Evolutionary conservation across 2,888 invertebrate genomes (phyloP), one percentile per base, ranked within the genome.

Genomic region (Nemurella pictetii): DNA sequence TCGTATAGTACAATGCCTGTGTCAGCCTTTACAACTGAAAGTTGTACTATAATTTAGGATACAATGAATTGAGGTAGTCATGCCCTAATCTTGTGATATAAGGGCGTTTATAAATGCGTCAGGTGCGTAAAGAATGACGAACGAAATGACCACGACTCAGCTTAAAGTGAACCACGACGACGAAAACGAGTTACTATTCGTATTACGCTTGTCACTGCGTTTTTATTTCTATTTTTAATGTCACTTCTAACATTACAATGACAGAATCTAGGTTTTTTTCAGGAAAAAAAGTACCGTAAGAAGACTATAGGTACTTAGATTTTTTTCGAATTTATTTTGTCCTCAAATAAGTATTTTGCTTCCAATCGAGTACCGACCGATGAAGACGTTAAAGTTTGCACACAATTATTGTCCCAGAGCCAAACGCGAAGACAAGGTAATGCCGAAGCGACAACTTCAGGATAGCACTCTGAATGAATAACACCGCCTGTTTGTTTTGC

Each of bases 1-100:
- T 55, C 20, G 55, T n/a, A 12, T 55, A 20, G 55, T 55, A 55
- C 55, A 55, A 55, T 7, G 55, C 55, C 55, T 55, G 55, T 55
- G 55, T 55, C 55, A 55, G 55, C 55, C 55, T 55, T 55, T 55
- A 55, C 55, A 55, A 55, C 55, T 55, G 55, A 55, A 55, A 55
- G 75, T 78, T 78, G 78, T 55, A 72, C 73, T 28, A 82, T 82
- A 55, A 82, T 82, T 82, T 82, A 82, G 82, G 29, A 82, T 82
- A 72, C 26, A 82, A 82, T 72, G 82, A 28, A 82, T 82, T 82
- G 82, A 82, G 82, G 82, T 55, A 82, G 82, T 36, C 72, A 27
- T 75, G 28, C 75, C 28, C 28, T 75, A 75, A 75, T 75, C 75
- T 27, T 4, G 75, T 75, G 75, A 75, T 75, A 28, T 75, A 75